Percentiles rank a stretch among this genome's conserved stretches.
Evolutionary conservation across 2,888 invertebrate genomes (phyloP).

Genomic region (Ichneumoninae sp.): DNA sequence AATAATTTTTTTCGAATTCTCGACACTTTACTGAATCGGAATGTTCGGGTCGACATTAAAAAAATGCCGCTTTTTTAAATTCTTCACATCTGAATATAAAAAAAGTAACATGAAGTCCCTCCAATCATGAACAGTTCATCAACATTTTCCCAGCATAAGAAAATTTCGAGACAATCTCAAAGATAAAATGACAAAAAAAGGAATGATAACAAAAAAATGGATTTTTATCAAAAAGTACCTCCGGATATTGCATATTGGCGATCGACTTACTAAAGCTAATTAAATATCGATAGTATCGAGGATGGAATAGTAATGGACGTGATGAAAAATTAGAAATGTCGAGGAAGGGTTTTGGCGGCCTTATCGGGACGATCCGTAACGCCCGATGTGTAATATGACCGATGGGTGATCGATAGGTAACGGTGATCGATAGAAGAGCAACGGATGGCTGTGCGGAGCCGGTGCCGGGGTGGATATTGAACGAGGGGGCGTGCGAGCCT

Average conservation of each 20-base stretch:
- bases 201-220: no score
- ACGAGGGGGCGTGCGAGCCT: conserved; percentile 48
- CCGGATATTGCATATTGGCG: background rate
- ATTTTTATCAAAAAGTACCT: no score
- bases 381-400: background rate
- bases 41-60: no score
- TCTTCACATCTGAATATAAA: no score
- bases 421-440: conserved; percentile 49
- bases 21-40: no score
- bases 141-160: no score
- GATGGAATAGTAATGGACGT: background rate
- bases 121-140: no score
- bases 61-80: no score
- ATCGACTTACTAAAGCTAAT: background rate
- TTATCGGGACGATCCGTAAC: conserved; percentile 1
- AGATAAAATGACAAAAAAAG: no score
- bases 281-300: conserved; percentile 1
- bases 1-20: no score
- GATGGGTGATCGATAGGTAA: conserved; percentile 46
- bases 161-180: no score
- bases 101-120: no score
- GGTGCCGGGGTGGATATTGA: conserved; percentile 54
- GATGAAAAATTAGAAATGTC: conserved; percentile 6
- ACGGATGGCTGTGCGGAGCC: background rate
- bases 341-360: background rate